A percentile compares a stretch with the other conserved stretches of the same genome.
phyloP scores from a whole-genome alignment of 2,888 invertebrate genomes.

The Drosophila cognata region DNA sequence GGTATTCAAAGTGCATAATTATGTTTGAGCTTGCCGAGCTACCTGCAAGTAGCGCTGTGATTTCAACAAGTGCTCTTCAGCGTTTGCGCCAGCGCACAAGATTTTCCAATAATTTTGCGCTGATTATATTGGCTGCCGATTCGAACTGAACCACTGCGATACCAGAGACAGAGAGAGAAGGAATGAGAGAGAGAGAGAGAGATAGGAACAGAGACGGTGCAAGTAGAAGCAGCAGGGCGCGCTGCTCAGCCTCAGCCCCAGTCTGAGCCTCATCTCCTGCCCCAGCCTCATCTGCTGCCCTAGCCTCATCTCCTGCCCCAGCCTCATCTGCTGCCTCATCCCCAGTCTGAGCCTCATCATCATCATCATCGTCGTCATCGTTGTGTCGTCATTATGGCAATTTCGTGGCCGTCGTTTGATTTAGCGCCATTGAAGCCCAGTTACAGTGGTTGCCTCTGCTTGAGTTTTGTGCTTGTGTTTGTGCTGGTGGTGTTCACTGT shows the following conservation, averaged over 20 bases:
- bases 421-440: slow-evolving; percentile 69
- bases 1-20: neutral
- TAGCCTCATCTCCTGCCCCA: neutral
- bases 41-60: slow-evolving; percentile 59
- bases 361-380: slow-evolving; percentile 29
- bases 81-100: slow-evolving; percentile 44
- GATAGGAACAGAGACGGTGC: neutral
- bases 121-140: slow-evolving; percentile 46
- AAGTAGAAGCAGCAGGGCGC: slow-evolving; percentile 12
- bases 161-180: neutral
- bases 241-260: slow-evolving; percentile 6
- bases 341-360: slow-evolving; percentile 14
- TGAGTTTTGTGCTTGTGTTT: neutral
- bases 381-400: slow-evolving; percentile 80
- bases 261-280: neutral
- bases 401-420: slow-evolving; percentile 79
- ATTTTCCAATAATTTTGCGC: slow-evolving; percentile 70
- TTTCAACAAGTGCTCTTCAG: slow-evolving; percentile 68
- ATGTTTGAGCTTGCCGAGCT: neutral
- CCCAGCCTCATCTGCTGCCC: neutral
- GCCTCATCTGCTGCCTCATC: slow-evolving; percentile 9
- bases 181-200: neutral
- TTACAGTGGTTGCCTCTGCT: neutral
- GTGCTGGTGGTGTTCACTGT: slow-evolving; percentile 1
- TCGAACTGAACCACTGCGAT: slow-evolving; percentile 2